A percentile compares a stretch with the other conserved stretches of the same genome.
Evolutionary conservation across 1,140 invertebrate species (phyloP).

Genomic region (Oppia nitens): DNA sequence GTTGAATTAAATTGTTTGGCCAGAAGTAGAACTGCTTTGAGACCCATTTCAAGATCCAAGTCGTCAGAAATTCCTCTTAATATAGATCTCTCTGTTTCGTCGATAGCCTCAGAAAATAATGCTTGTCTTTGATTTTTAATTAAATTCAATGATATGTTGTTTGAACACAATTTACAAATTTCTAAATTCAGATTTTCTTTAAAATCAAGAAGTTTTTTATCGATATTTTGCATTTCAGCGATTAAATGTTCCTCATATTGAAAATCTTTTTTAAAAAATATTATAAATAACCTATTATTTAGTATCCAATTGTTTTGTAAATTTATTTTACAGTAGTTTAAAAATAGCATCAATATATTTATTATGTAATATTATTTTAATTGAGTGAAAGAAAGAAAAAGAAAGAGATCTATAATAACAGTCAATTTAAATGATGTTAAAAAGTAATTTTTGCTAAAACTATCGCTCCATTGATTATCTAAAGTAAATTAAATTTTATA

Average conservation of each 20-base stretch:
- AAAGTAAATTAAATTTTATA: too few species aligned
- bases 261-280: slow-evolving; percentile 4
- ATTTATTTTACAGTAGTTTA: too few species aligned
- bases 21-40: slow-evolving; percentile 7
- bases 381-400: too few species aligned
- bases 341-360: too few species aligned
- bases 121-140: neutral
- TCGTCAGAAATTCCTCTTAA: slow-evolving; percentile 9
- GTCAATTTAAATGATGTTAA: too few species aligned
- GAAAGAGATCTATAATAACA: too few species aligned
- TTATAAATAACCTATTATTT: too few species aligned
- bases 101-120: slow-evolving; percentile 1
- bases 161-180: neutral
- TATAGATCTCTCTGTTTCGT: slow-evolving; percentile 7
- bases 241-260: slow-evolving; percentile 7
- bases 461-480: too few species aligned
- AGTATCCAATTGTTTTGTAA: too few species aligned
- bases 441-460: too few species aligned
- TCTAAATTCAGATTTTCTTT: neutral
- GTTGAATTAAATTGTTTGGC: neutral
- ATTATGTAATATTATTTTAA: too few species aligned
- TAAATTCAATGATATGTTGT: neutral
- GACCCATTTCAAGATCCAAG: slow-evolving; percentile 11
- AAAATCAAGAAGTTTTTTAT: slow-evolving; percentile 13
- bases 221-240: neutral